Conservation (phyloP, 2,888 invertebrate species). For the Rotaria magnacalcarata region DNA sequence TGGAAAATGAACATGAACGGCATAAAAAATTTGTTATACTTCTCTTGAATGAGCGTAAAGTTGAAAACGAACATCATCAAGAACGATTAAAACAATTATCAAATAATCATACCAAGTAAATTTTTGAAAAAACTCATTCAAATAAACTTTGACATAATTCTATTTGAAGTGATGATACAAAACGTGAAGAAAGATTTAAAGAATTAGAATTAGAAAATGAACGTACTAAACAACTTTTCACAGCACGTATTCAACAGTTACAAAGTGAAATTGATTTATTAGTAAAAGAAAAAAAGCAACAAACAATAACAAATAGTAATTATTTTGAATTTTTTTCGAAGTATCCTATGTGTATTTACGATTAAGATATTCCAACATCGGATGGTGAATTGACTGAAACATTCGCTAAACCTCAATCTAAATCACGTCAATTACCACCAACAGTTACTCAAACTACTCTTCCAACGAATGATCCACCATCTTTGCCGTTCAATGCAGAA, state of each 20-base stretch:
- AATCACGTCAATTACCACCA: not conserved
- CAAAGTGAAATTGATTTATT: conserved; percentile 10
- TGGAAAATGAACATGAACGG: conserved; percentile 8
- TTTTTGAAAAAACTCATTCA: not conserved
- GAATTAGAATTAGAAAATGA: conserved; percentile 21
- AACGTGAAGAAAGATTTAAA: not conserved
- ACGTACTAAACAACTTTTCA: not conserved
- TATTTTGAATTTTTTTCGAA: too few relatives aligned
- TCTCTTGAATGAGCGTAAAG: conserved; percentile 25
- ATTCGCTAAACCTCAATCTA: not conserved
- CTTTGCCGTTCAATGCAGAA: not conserved
- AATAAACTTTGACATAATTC: too few relatives aligned
- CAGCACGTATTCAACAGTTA: not conserved
- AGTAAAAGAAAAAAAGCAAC: not conserved
- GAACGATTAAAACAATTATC: conserved; percentile 5
- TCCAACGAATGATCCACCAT: not conserved
- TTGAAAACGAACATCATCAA: conserved; percentile 28
- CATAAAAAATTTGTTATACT: conserved; percentile 4
- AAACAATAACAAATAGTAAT: not conserved
- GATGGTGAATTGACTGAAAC: not conserved
- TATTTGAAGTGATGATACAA: not conserved
- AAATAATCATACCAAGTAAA: not conserved
- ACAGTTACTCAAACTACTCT: not conserved
- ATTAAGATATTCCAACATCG: not conserved
- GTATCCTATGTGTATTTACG: too few relatives aligned